These are phyloP conservation scores for Drosophila mojavensis DNA, from an alignment of 1,140 invertebrate species.

Conservation along the genomic window DNA sequence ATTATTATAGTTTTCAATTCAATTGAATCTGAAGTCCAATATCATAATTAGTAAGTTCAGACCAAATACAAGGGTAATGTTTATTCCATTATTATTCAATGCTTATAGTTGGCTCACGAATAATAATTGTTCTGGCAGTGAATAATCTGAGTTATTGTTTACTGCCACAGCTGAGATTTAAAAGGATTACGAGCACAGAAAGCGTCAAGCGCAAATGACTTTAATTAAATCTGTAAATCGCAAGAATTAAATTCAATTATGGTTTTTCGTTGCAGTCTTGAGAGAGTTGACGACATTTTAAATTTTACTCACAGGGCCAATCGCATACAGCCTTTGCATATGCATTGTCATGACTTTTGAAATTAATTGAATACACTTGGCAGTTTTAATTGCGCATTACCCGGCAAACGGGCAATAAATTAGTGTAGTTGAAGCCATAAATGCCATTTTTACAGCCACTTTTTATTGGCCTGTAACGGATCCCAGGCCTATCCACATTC, in stretches of 20 bases:
- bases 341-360: constrained; percentile 50
- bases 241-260: constrained; percentile 4
- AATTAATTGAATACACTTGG: constrained; percentile 80
- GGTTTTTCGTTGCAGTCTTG: constrained; percentile 7
- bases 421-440: constrained; percentile 72
- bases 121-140: no score
- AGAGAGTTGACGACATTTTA: neutral
- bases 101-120: no score
- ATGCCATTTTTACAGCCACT: constrained; percentile 73
- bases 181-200: no score
- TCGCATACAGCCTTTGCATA: constrained; percentile 12
- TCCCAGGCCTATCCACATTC: constrained; percentile 33
- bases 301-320: constrained; percentile 13
- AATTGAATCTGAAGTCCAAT: no score
- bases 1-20: no score
- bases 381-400: constrained; percentile 76
- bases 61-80: no score
- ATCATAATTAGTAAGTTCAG: no score
- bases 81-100: no score
- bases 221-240: no score
- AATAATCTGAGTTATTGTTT: no score
- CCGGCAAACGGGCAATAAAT: constrained; percentile 69
- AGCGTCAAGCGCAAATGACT: no score
- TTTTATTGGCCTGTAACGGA: constrained; percentile 66
- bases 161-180: no score